Evolutionary conservation across 1,140 invertebrate species (phyloP), one percentile per base, ranked within the genome.

Genomic region (Argopecten irradians): DNA sequence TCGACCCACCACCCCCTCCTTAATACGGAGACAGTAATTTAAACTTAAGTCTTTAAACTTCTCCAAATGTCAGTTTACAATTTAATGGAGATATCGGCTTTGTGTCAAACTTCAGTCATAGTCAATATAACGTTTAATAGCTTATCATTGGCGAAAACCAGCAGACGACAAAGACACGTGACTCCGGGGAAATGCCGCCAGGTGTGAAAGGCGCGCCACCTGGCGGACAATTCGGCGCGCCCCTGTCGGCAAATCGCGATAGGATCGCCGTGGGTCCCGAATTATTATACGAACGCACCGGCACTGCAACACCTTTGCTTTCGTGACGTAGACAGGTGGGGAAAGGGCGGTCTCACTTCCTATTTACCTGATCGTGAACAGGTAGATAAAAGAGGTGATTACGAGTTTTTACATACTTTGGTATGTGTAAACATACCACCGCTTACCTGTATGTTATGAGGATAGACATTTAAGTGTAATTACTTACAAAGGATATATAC

Each of bases 371-470:
- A 71, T 71, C n/a, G n/a, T n/a, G 1, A 71, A 71, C n/a, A 71
- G 22, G 22, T 71, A 71, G 55, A 71, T 71, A 71, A 71, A 71
- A 71, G 55, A 71, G 1, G 55, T n/a, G 55, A 71, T 71, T 71
- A 71, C 55, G 55, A 71, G 55, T 71, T 71, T 71, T 71, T 71
- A 71, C 55, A 71, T 71, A 71, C 55, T 71, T 16, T 3, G n/a
- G 55, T 71, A 71, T 71, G 55, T 71, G 28, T 71, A 28, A 71
- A 71, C 55, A 71, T 71, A 71, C 55, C 55, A 1, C 5, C 28
- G n/a, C 55, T 28, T 71, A 71, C 55, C 55, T 71, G 55, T 71
- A 71, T n/a, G n/a, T n/a, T n/a, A 71, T 71, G 55, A 71, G n/a
- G n/a, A 5, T 71, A 71, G 55, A 2, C 55, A n/a, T 16, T 28